Percentiles rank a stretch among this genome's conserved stretches.
Conservation (phyloP, 2,888 invertebrate species). For the Unio delphinus region DNA sequence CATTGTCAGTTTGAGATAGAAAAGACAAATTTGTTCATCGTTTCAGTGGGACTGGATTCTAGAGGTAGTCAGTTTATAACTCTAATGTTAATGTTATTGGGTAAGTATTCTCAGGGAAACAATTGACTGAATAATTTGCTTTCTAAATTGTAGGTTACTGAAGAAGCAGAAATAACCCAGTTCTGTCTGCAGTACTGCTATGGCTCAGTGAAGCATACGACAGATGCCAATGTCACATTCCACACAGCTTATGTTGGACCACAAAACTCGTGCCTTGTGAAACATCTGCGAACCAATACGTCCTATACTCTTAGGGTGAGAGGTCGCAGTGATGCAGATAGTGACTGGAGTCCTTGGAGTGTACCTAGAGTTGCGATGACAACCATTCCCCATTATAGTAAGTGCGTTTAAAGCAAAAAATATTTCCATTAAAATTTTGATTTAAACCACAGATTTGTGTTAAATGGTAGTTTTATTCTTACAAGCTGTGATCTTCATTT, state of each 20-base stretch:
- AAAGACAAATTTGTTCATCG: too few relatives aligned
- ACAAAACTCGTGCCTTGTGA: conserved; percentile 73
- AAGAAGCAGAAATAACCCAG: conserved; percentile 54
- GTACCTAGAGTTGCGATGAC: conserved; percentile 74
- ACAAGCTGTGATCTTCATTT: too few relatives aligned
- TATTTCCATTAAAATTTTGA: too few relatives aligned
- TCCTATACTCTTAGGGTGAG: conserved; percentile 75
- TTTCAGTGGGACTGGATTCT: too few relatives aligned
- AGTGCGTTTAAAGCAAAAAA: conserved; percentile 20
- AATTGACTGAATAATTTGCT: neutral
- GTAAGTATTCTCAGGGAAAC: too few relatives aligned
- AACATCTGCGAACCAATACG: conserved; percentile 73
- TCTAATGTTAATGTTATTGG: too few relatives aligned
- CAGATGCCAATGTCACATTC: conserved; percentile 67
- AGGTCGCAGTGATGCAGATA: conserved; percentile 72
- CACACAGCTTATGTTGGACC: conserved; percentile 73
- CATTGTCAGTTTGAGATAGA: too few relatives aligned
- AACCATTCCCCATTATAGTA: conserved; percentile 73
- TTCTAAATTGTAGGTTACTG: conserved; percentile 45
- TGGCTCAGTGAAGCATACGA: conserved; percentile 44
- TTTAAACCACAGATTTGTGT: too few relatives aligned
- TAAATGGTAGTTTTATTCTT: too few relatives aligned
- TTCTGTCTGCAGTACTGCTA: conserved; percentile 64
- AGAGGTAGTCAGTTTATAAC: too few relatives aligned
- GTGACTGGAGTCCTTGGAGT: conserved; percentile 75